Conservation (phyloP, 2,797 vertebrate genomes). For the Amniataba percoides region DNA sequence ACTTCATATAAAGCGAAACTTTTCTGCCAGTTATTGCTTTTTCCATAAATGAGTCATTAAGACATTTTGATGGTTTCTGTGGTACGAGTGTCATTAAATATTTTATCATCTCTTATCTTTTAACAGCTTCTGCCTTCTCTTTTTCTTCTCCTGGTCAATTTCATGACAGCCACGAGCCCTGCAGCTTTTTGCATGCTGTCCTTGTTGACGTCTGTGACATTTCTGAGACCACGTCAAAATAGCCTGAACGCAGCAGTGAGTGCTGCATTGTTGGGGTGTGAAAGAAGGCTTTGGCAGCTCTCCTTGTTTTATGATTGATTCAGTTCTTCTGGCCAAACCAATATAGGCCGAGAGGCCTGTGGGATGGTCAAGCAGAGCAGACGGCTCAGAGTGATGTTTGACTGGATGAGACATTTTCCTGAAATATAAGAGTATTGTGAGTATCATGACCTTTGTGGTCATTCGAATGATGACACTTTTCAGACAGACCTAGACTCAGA, state of each 20-base stretch:
- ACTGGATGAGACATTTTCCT: slow-evolving; percentile 70
- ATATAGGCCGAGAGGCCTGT: slow-evolving; percentile 72
- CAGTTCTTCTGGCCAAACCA: slow-evolving; percentile 69
- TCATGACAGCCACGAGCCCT: slow-evolving; percentile 51
- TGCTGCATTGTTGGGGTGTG: slow-evolving; percentile 66
- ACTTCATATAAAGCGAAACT: slow-evolving; percentile 27
- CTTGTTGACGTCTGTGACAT: slow-evolving; percentile 67
- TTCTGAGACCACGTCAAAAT: slow-evolving; percentile 71
- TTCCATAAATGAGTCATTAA: slow-evolving; percentile 32
- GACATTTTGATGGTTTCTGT: slow-evolving; percentile 35
- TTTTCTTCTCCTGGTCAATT: slow-evolving; percentile 22
- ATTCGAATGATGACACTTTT: slow-evolving; percentile 40
- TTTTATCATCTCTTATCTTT: slow-evolving; percentile 25
- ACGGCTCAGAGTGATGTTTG: slow-evolving; percentile 66
- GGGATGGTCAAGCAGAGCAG: slow-evolving; percentile 71
- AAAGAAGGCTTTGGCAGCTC: slow-evolving; percentile 72
- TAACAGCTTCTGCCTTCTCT: slow-evolving; percentile 10
- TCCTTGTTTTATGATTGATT: slow-evolving; percentile 77
- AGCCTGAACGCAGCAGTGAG: slow-evolving; percentile 63
- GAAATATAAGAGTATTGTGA: slow-evolving; percentile 47
- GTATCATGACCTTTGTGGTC: slow-evolving; percentile 66
- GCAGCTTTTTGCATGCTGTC: slow-evolving; percentile 54
- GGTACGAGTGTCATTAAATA: slow-evolving; percentile 34
- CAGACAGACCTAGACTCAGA: slow-evolving; percentile 38
- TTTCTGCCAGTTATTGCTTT: slow-evolving; percentile 29